A percentile compares a stretch with the other conserved stretches of the same genome.
These are phyloP conservation scores for Parelbella ahira DNA, from an alignment of 2,888 invertebrate species.

Conservation along the genomic window DNA sequence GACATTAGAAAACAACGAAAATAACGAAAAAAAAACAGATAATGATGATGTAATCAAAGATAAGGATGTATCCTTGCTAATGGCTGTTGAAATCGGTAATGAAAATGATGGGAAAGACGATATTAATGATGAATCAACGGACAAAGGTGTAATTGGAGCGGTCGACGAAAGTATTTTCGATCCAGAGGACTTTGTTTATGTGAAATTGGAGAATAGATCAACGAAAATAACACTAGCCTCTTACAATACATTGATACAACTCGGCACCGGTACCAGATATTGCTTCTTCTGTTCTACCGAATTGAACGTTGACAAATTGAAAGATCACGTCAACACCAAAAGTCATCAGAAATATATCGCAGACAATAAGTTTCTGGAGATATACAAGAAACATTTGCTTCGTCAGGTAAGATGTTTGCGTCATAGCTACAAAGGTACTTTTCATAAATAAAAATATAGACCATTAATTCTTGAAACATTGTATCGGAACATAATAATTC, in stretches of 20 bases:
- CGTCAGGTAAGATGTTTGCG: conserved; percentile 50
- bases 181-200: conserved; percentile 32
- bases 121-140: background rate
- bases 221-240: conserved; percentile 30
- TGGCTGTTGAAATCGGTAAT: no score
- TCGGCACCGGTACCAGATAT: conserved; percentile 32
- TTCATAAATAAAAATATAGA: no score
- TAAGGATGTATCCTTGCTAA: no score
- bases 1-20: no score
- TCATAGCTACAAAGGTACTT: no score
- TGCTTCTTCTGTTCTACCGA: conserved; percentile 32
- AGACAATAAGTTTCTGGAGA: conserved; percentile 36
- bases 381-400: conserved; percentile 38
- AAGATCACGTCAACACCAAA: conserved; percentile 28
- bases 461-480: no score
- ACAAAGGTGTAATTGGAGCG: no score
- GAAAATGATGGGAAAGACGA: background rate
- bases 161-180: conserved; percentile 22
- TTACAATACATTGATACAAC: conserved; percentile 31
- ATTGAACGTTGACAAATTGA: conserved; percentile 11
- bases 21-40: conserved; percentile 13
- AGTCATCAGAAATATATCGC: conserved; percentile 34
- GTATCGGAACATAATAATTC: no score
- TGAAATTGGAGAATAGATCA: conserved; percentile 33
- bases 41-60: background rate